Base-by-base conservation (phyloP, 2,797 vertebrate genomes). In the Craterocephalus amniculus region DNA sequence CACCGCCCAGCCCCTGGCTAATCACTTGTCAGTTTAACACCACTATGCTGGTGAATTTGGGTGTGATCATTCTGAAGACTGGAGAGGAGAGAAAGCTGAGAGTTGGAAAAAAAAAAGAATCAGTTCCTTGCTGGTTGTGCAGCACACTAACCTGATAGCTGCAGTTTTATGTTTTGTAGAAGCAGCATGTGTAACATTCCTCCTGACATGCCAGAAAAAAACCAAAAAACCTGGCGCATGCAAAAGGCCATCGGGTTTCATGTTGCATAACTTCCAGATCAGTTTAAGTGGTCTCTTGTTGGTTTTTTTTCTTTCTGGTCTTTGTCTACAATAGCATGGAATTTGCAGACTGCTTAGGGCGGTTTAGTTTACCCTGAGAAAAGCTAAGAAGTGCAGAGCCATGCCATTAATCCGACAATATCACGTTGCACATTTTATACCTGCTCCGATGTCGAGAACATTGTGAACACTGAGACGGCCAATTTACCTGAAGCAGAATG, bases 21-120 rank as follows among this genome's bases (percentile, higher is more conserved):
- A 86, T 78, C 65, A 49, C 43, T 73, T 73, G 70, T 81, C 73
- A 63, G 40, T 70, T 76, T 76, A 59, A 85, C 74, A 70, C 52
- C 69, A 24, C 13, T 63, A 55, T 43, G 73, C 2, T 51, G 60
- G 65, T 10, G 56, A 58, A 63, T 55, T 57, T 70, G 67, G 22
- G 18, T 24, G 60, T 65, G 49, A 65, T 68, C 29, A 29, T 63
- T 58, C 13, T 13, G 13, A 13, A 72, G 48, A 31, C 38, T 56
- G 71, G 61, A 58, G 67, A 29, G 16, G 22, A 56, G 22, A 56
- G 18, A 78, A 72, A 75, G 64, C 38, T 62, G n/a, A 24, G 36
- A 38, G 36, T 32, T 32, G 16, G 56, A 18, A 65, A 45, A 35
- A 65, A 32, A 52, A 65, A 13, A 69, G 74, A 68, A 70, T 40